Evolutionary conservation across 2,113 vertebrate species (phyloP), one percentile per base, ranked within the genome.

Genomic region (Peromyscus maniculatus): DNA sequence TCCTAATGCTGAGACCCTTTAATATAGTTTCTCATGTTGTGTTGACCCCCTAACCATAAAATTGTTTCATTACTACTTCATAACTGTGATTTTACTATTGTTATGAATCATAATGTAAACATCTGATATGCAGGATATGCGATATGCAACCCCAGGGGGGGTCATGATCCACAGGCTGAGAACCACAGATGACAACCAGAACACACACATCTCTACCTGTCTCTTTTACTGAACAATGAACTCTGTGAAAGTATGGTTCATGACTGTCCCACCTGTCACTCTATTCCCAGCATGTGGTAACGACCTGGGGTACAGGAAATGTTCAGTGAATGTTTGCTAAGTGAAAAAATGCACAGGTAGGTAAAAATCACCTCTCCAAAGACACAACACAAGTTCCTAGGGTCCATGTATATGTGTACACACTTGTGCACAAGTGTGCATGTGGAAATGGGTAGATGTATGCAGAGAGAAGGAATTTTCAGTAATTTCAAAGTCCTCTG

Each of bases 391-490:
- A 72, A 22, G 16, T 39, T 26, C 55, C 26, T 3, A 10, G 71
- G 7, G 21, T 66, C 28, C n/a, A 43, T 52, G 36, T 2, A 8
- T 16, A 7, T 72, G 49, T 46, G 7, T 0, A 12, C 26, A 46
- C 0, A 2, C 8, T 0, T 33, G 5, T 59, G 79, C 0, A 0
- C 1, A 4, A 12, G 4, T 52, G 79, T 66, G 33, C 13, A 0
- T 16, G 36, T 11, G 13, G 1, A 9, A 66, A 15, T 55, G 46
- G 57, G 22, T 39, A 55, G 64, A 62, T 22, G 5, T 1, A 3
- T 7, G 7, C 28, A 78, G 52, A 19, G 26, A 89, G 46, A 87
- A 84, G 43, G 21, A 66, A 59, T 4, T 74, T 39, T 22, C 33
- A 5, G n/a, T 59, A 71, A 17, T 13, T 75, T 84, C 31, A 87